Evolutionary conservation across 2,888 invertebrate species (phyloP), one percentile per base, ranked within the genome.

Genomic region (Drosophila demipolita): DNA sequence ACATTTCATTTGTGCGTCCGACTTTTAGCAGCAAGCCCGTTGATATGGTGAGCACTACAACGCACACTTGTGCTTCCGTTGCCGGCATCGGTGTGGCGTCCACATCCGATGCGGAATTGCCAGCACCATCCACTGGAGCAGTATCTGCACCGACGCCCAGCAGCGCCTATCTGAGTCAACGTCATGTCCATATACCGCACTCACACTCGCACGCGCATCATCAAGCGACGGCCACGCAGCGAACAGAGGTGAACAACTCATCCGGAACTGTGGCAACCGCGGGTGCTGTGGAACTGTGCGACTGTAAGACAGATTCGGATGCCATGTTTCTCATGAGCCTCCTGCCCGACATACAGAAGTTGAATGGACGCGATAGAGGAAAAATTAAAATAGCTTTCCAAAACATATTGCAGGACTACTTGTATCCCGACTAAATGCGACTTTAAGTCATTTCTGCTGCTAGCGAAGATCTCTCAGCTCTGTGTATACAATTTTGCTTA

Each of bases 321-420:
- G 92, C 92, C 67, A 93, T 93, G 93, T 93, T 93, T 54, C 83
- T 93, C 8, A 92, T 93, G 92, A 93, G 93, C 66, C 82, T 93
- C 2, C 67, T 93, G 67, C 92, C 93, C 5, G 93, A 93, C 71
- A 93, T 93, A 64, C 91, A 92, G 76, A 92, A 92, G 60, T 58
- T 93, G 9, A 90, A 92, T 59, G 92, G 92, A n/a, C 91, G 91
- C 17, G 92, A 93, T 81, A 90, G 93, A 26, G 92, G 92, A 50
- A 92, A 92, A 80, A 92, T 93, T 8, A 93, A 93, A 77, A 92
- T 93, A 67, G 92, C 92, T 71, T 91, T 93, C 69, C 93, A 93
- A 80, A 93, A 92, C 73, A 91, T 92, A 55, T 69, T 93, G 42
- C 93, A 93, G 77, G 91, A 93, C 63, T 91, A 90, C 69, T 82